Evolutionary conservation across 1,140 invertebrate genomes (phyloP).

Genomic region (Bombus superbus): DNA sequence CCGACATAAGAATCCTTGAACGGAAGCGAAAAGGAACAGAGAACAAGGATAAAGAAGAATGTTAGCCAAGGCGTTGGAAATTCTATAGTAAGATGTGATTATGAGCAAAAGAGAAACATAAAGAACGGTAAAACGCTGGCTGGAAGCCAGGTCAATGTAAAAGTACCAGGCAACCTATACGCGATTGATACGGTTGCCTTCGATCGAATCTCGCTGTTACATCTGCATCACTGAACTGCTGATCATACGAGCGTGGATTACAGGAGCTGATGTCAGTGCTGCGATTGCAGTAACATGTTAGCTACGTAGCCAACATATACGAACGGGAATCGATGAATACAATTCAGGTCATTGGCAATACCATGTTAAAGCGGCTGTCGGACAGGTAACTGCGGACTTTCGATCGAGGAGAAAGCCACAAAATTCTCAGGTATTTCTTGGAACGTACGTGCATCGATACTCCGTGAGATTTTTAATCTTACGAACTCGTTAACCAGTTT

Average conservation of each 20-base stretch:
- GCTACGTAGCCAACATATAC: background rate
- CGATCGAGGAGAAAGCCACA: constrained; percentile 8
- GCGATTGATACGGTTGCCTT: background rate
- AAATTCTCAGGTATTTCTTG: background rate
- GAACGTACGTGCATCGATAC: too few relatives aligned
- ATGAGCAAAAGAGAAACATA: background rate
- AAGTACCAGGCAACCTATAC: constrained; percentile 34
- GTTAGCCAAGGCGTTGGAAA: background rate
- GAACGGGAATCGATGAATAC: background rate
- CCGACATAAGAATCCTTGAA: background rate
- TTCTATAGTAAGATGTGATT: background rate
- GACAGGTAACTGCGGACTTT: constrained; percentile 11
- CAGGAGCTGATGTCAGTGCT: constrained; percentile 27
- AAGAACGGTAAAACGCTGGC: constrained; percentile 38
- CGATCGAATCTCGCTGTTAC: constrained; percentile 10
- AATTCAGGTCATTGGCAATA: constrained; percentile 34
- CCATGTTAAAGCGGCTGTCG: background rate
- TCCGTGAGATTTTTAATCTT: too few relatives aligned
- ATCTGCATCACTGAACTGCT: constrained; percentile 22
- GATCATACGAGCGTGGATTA: constrained; percentile 16
- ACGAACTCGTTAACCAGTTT: background rate
- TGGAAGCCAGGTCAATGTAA: constrained; percentile 47
- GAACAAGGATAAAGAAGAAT: background rate
- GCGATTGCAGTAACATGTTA: constrained; percentile 29
- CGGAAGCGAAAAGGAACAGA: too few relatives aligned